Conservation (phyloP, 2,797 vertebrate species). For the Enteromius mattozi region DNA sequence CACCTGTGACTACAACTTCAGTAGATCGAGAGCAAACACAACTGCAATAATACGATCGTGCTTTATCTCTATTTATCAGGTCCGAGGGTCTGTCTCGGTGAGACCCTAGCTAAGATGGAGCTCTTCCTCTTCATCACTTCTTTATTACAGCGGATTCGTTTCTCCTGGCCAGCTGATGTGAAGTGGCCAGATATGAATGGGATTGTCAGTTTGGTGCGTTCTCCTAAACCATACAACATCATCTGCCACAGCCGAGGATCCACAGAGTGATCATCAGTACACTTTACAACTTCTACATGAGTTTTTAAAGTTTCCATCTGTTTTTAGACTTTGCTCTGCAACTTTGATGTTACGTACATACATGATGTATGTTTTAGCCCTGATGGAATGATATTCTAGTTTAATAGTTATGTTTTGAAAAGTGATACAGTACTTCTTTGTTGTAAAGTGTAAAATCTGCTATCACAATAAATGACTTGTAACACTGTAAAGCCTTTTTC, state of each 20-base stretch:
- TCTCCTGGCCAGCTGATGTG: constrained; percentile 54
- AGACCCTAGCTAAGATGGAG: constrained; percentile 56
- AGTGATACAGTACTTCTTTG: not conserved
- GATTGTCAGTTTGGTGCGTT: constrained; percentile 39
- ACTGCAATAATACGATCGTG: not conserved
- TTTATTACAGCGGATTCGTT: constrained; percentile 55
- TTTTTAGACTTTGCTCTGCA: not conserved
- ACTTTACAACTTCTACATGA: not conserved
- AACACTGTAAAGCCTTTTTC: not conserved
- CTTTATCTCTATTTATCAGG: constrained; percentile 35
- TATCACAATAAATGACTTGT: not conserved
- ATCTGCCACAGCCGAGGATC: constrained; percentile 46
- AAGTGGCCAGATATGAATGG: constrained; percentile 50
- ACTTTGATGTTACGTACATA: not conserved
- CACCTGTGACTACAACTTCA: no score
- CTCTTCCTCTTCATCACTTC: constrained; percentile 60
- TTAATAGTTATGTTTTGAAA: not conserved
- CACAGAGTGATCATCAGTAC: not conserved
- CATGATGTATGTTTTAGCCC: not conserved
- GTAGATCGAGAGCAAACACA: not conserved
- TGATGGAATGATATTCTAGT: not conserved
- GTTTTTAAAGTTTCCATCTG: not conserved
- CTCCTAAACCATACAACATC: constrained; percentile 45
- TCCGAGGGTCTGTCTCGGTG: constrained; percentile 59
- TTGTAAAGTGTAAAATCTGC: not conserved